These are phyloP conservation scores for Ciconia stormi DNA, from an alignment of 2,113 vertebrate genomes.

Conservation along the genomic window DNA sequence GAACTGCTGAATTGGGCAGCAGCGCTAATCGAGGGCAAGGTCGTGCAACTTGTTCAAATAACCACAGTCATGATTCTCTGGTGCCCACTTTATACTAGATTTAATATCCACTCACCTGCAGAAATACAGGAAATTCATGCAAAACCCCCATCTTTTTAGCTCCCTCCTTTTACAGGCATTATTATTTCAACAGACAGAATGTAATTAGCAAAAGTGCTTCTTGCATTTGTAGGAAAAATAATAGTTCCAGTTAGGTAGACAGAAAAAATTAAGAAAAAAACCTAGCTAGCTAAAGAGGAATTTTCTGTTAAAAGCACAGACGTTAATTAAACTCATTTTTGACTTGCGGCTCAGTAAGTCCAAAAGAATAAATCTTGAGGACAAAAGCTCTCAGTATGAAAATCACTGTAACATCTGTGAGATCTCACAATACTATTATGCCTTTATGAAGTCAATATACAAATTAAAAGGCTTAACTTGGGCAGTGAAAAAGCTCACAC, in stretches of 20 bases:
- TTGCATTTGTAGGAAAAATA: neutral
- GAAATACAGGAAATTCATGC: neutral
- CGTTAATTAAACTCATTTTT: constrained; percentile 11
- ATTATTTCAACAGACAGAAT: neutral
- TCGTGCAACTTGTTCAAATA: neutral
- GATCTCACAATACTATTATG: neutral
- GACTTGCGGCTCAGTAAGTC: neutral
- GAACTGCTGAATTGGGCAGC: neutral
- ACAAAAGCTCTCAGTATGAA: neutral
- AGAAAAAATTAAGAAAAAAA: neutral
- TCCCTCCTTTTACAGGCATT: neutral
- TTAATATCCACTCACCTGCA: neutral
- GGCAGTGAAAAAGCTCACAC: neutral
- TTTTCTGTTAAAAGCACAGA: constrained; percentile 23
- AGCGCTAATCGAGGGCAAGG: neutral
- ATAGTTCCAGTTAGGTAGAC: neutral
- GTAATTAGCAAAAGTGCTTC: constrained; percentile 20
- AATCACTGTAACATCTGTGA: neutral
- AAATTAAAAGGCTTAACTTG: constrained; percentile 30
- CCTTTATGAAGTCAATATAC: neutral
- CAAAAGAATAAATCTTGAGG: neutral
- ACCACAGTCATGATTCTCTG: neutral
- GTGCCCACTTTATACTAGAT: neutral
- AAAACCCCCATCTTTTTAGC: neutral
- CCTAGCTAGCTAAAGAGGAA: neutral